These are phyloP conservation scores for Leucozona laternaria DNA, from an alignment of 2,888 invertebrate species.

Conservation along the genomic window DNA sequence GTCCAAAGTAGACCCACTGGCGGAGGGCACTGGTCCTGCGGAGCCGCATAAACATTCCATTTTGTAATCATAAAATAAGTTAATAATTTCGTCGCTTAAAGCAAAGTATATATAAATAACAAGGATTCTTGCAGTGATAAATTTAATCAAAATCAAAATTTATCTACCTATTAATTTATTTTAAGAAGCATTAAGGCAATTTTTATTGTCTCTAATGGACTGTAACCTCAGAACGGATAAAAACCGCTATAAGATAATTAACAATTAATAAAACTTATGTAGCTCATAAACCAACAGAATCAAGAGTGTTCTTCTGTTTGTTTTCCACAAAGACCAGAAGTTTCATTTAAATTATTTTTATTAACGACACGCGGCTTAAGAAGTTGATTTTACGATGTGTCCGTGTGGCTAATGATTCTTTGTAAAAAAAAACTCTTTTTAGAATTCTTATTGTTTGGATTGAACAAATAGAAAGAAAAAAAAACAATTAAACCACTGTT, in stretches of 20 bases:
- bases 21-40: no score
- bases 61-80: no score
- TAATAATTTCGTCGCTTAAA: no score
- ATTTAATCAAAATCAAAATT: background rate
- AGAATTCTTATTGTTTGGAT: background rate
- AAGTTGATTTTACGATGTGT: background rate
- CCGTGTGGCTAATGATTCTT: background rate
- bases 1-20: no score
- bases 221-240: background rate
- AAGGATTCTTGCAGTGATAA: background rate
- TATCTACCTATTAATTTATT: background rate
- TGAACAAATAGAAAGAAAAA: background rate
- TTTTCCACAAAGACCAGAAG: slow-evolving; percentile 11
- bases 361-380: slow-evolving; percentile 1
- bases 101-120: no score
- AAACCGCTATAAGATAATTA: slow-evolving; percentile 14
- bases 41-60: no score
- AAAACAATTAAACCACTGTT: background rate
- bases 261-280: slow-evolving; percentile 31
- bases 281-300: background rate
- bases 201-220: background rate
- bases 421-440: background rate
- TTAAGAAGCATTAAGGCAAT: background rate
- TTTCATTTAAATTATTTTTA: slow-evolving; percentile 8
- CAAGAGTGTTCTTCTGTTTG: background rate